Evolutionary conservation across 2,888 invertebrate genomes (phyloP).

Genomic region (Catocala nupta): DNA sequence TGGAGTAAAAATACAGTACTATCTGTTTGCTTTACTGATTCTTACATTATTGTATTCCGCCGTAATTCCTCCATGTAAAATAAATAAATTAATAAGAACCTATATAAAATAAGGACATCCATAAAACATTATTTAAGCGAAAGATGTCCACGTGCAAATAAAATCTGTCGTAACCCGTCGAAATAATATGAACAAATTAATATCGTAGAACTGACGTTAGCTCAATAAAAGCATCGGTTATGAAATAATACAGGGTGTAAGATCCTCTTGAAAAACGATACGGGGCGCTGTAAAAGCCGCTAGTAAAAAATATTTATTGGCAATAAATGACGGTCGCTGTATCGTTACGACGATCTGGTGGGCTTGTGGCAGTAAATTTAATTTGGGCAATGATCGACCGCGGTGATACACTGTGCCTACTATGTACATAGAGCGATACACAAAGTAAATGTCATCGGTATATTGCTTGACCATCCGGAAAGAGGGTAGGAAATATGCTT

Average conservation of each 20-base stretch:
- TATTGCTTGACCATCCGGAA: too few species aligned
- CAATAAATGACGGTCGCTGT: slow-evolving; percentile 72
- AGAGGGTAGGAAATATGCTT: too few species aligned
- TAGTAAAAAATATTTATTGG: slow-evolving; percentile 81
- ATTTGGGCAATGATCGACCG: slow-evolving; percentile 60
- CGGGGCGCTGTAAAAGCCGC: slow-evolving; percentile 61
- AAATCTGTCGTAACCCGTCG: slow-evolving; percentile 42
- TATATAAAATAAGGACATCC: background rate
- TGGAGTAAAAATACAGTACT: too few species aligned
- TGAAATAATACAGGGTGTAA: slow-evolving; percentile 61
- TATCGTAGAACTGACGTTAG: slow-evolving; percentile 51
- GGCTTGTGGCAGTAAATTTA: slow-evolving; percentile 75
- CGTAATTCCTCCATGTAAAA: too few species aligned
- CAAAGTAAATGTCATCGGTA: background rate
- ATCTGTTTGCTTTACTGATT: too few species aligned
- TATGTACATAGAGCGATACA: slow-evolving; percentile 48
- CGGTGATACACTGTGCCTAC: slow-evolving; percentile 1
- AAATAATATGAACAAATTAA: slow-evolving; percentile 57
- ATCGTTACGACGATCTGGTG: slow-evolving; percentile 72
- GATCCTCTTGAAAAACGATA: slow-evolving; percentile 62
- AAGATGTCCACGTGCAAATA: slow-evolving; percentile 29
- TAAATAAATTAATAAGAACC: background rate
- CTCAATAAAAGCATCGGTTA: slow-evolving; percentile 58
- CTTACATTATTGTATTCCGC: too few species aligned
- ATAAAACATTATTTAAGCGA: slow-evolving; percentile 2